A percentile compares a stretch with the other conserved stretches of the same genome.
Conservation (phyloP, 2,797 vertebrate species). For the Cercopithecus diana region DNA sequence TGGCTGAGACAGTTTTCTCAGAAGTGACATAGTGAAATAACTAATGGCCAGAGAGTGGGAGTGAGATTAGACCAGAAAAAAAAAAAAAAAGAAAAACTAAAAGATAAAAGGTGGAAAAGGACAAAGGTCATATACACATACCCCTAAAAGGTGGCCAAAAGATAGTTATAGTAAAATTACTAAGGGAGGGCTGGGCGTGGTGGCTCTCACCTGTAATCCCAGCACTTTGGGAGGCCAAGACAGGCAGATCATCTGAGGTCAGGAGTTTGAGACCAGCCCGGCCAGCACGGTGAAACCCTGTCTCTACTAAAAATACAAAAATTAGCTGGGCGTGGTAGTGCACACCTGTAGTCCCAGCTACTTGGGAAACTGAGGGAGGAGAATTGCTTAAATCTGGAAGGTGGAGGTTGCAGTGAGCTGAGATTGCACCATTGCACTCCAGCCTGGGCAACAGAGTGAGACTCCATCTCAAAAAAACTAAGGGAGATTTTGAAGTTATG, state of each 20-base stretch:
- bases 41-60: constrained; percentile 47
- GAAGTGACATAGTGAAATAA: constrained; percentile 16
- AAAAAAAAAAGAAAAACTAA: neutral
- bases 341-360: neutral
- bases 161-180: neutral
- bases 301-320: neutral
- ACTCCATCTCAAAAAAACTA: neutral
- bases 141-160: neutral
- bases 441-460: neutral
- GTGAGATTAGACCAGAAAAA: neutral
- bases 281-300: neutral
- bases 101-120: neutral
- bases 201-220: neutral
- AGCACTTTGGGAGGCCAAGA: neutral
- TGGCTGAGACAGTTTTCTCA: neutral
- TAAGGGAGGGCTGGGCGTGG: too few relatives aligned
- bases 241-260: neutral
- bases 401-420: neutral
- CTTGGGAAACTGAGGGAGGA: neutral
- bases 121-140: neutral
- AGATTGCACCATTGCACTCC: neutral
- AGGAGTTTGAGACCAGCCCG: neutral
- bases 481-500: neutral
- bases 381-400: neutral
- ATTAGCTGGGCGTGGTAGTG: neutral